These are phyloP conservation scores for Gouania willdenowi DNA, from an alignment of 2,797 vertebrate species.

Conservation along the genomic window DNA sequence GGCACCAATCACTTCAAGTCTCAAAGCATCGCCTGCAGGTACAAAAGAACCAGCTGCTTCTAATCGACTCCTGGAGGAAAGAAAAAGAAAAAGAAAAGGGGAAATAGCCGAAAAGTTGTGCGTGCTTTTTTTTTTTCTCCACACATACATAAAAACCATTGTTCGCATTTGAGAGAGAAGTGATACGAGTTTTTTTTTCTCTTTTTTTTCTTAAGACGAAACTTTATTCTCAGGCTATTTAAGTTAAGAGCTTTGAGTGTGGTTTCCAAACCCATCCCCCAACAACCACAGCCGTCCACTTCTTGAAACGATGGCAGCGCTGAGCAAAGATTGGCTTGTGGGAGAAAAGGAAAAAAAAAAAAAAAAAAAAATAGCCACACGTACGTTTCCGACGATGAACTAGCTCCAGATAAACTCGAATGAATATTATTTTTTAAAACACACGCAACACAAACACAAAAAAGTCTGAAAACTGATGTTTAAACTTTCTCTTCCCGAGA, in stretches of 20 bases:
- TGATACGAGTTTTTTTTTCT: rapidly evolving
- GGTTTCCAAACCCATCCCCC: constrained; percentile 70
- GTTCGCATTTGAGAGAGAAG: not conserved
- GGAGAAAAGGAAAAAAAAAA: not conserved
- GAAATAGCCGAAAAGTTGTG: constrained; percentile 20
- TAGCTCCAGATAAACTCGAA: too few relatives aligned
- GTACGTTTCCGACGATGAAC: too few relatives aligned
- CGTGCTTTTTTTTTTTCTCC: not conserved
- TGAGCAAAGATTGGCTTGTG: constrained; percentile 33
- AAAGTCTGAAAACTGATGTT: not conserved
- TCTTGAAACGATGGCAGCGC: constrained; percentile 46
- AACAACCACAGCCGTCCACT: constrained; percentile 66
- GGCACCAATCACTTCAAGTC: constrained; percentile 25
- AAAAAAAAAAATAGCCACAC: not conserved
- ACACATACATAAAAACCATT: rapidly evolving
- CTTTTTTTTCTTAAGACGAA: too few relatives aligned
- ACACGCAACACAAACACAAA: not conserved
- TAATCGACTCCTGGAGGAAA: constrained; percentile 27
- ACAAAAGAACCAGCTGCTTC: constrained; percentile 65
- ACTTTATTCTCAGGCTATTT: too few relatives aligned
- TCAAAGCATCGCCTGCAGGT: constrained; percentile 50
- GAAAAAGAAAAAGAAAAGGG: not conserved
- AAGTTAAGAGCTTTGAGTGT: constrained; percentile 38
- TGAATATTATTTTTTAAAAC: too few relatives aligned
- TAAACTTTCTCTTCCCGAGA: not conserved